Evolutionary conservation across 2,113 vertebrate genomes (phyloP).

Genomic region (Neotoma lepida): DNA sequence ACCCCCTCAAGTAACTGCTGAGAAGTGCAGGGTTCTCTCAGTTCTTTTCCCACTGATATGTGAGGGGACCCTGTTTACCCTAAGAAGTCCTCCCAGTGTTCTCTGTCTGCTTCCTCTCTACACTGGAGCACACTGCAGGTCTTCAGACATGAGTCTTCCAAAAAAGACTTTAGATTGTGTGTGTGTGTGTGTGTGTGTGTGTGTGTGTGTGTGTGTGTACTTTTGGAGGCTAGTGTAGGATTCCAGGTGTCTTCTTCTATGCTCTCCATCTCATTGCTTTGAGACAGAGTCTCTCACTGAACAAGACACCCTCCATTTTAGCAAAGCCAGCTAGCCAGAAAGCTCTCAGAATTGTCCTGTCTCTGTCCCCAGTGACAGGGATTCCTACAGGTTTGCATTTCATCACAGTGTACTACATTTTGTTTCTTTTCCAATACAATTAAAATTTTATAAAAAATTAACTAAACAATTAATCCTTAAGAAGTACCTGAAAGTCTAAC

Average conservation of each 20-base stretch:
- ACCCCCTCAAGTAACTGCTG: not conserved
- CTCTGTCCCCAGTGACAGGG: not conserved
- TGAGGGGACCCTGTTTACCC: too few species aligned
- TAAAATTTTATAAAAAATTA: not conserved
- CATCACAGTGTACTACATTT: not conserved
- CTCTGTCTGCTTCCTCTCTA: not conserved
- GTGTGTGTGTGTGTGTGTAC: not conserved
- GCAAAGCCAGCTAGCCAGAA: not conserved
- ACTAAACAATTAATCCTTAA: not conserved
- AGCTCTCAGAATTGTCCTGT: not conserved
- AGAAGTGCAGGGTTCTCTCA: rapidly evolving
- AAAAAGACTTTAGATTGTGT: not conserved
- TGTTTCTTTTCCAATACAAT: not conserved
- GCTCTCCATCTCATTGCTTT: not conserved
- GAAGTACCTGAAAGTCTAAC: not conserved
- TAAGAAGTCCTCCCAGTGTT: not conserved
- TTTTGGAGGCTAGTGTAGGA: not conserved
- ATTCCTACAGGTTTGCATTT: not conserved
- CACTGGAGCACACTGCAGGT: not conserved
- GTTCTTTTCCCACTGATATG: not conserved
- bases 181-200: not conserved
- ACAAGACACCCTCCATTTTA: not conserved
- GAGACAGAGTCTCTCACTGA: not conserved
- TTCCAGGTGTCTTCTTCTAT: not conserved
- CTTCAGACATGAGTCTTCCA: not conserved